Conservation (phyloP, 2,888 invertebrate genomes). For the Willowsia nigromaculata region DNA sequence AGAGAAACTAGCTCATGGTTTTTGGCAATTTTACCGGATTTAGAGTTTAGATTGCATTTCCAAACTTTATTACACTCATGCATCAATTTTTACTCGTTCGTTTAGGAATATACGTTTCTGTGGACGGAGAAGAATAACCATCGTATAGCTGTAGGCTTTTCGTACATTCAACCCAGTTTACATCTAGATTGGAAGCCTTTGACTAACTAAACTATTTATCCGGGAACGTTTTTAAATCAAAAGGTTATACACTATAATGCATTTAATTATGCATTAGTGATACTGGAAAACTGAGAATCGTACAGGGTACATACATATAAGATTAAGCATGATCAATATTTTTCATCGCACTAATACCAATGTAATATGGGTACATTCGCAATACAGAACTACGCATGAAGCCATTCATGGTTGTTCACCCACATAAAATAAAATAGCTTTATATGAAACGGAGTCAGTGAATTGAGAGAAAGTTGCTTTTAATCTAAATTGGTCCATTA, state of each 20-base stretch:
- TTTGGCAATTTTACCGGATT: conserved; percentile 60
- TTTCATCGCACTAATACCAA: no score
- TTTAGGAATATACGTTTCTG: neutral
- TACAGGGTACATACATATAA: neutral
- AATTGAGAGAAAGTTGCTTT: conserved; percentile 72
- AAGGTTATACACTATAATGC: no score
- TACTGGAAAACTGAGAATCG: conserved; percentile 16
- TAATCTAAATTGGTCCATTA: conserved; percentile 76
- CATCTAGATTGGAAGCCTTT: no score
- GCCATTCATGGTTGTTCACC: neutral
- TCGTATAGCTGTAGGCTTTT: conserved; percentile 22
- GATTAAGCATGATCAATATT: no score
- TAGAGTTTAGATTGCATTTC: conserved; percentile 65
- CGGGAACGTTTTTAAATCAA: no score
- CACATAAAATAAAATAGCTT: conserved; percentile 28
- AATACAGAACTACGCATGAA: neutral
- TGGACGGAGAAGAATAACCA: no score
- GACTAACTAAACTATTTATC: no score
- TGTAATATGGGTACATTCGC: neutral
- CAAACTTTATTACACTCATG: conserved; percentile 48
- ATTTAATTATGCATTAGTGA: no score
- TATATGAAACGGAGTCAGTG: conserved; percentile 50
- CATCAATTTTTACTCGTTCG: conserved; percentile 5
- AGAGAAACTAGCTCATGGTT: conserved; percentile 33
- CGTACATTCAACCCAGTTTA: no score